These are phyloP conservation scores for Channa maculata DNA, from an alignment of 2,113 vertebrate genomes.

Conservation along the genomic window DNA sequence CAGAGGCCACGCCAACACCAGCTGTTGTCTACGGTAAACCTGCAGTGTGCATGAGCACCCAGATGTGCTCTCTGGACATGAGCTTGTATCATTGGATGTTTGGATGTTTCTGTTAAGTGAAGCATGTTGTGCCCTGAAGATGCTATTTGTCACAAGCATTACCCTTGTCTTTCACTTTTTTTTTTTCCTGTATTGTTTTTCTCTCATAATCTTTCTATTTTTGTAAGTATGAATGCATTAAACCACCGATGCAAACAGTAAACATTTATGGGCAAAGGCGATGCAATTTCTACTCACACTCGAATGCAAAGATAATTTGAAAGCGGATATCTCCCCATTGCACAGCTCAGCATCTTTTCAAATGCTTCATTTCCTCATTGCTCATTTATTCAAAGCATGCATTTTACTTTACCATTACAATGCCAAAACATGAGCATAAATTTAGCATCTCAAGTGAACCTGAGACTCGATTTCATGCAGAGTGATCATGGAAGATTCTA, in stretches of 20 bases:
- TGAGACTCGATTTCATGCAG: constrained; percentile 60
- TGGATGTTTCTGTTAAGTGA: constrained; percentile 48
- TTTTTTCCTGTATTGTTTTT: constrained; percentile 17
- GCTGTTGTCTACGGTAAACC: constrained; percentile 94
- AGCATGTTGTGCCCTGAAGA: constrained; percentile 66
- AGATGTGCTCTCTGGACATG: constrained; percentile 50
- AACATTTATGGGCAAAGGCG: constrained; percentile 11
- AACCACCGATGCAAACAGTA: constrained; percentile 11
- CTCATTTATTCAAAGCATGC: constrained; percentile 66
- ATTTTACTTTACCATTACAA: constrained; percentile 51
- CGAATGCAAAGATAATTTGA: constrained; percentile 38
- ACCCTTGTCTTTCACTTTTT: background rate
- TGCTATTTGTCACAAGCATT: constrained; percentile 13
- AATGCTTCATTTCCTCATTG: constrained; percentile 31
- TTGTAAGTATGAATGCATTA: constrained; percentile 19
- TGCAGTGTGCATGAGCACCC: constrained; percentile 61
- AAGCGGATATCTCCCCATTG: constrained; percentile 23
- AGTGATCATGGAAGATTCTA: constrained; percentile 39
- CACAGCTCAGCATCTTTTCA: constrained; percentile 40
- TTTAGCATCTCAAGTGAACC: constrained; percentile 50
- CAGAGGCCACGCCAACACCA: constrained; percentile 93
- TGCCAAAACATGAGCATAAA: constrained; percentile 54
- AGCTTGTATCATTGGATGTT: constrained; percentile 39
- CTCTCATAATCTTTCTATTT: background rate
- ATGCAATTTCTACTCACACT: constrained; percentile 12